Base-by-base conservation (phyloP, 2,888 invertebrate genomes). In the Caenorhabditis afra region DNA sequence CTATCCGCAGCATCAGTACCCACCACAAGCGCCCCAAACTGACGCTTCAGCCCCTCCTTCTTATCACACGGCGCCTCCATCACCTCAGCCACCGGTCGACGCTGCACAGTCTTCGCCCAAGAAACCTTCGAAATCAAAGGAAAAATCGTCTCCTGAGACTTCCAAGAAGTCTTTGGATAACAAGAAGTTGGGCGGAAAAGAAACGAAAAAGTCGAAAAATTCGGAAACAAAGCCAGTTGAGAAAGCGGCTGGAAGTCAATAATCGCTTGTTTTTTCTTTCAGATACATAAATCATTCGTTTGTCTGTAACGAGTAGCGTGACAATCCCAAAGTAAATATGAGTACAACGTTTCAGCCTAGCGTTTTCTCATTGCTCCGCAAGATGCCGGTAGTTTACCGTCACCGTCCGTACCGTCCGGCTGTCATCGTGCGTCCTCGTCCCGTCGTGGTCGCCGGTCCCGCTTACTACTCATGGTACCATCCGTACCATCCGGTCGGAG, bases 401-500 rank as follows among this genome's bases (percentile, higher is more conserved):
- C 47, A 16, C 10, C 55, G 16, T 29, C 35, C 12, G 10, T 23
- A 52, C 35, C 37, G 18, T 16, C 55, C 37, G 39, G 29, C 20
- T 0, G 55, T 55, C 39, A 11, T 20, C 49, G 49, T 50, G 22
- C 23, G 4, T 14, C 29, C 23, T 1, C 18, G 29, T 5, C 52
- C 52, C 1, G 29, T 29, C n/a, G 29, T 52, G 3, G 52, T 29
- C n/a, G 52, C n/a, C 4, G 52, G n/a, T 3, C 47, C 47, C 10
- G 50, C 11, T 11, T 11, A 41, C 37, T 55, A 55, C 18, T 39
- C 55, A 1, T 55, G 55, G 70, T 70, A 70, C 14, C 70, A 70
- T 53, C 70, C 70, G 11, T 47, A 61, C 37, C 45, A 70, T 35
- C 12, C 44, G 7, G 41, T 53, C 12, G 70, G 70, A n/a, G 55